These are phyloP conservation scores for Aeoliscus strigatus DNA, from an alignment of 2,797 vertebrate species.

Conservation along the genomic window DNA sequence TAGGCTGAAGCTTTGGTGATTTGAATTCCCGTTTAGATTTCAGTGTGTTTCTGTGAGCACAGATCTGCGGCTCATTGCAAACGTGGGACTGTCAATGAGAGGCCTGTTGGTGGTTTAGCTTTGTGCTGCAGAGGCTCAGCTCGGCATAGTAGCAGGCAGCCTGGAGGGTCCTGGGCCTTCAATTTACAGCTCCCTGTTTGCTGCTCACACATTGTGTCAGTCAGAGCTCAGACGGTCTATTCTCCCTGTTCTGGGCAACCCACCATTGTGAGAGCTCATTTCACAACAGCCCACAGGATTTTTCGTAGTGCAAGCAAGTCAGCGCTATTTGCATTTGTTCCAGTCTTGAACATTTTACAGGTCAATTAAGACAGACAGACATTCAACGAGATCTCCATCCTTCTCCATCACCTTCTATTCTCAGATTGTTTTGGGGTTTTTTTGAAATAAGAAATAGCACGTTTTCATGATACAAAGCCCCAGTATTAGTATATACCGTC, in stretches of 20 bases:
- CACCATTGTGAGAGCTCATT: constrained; percentile 78
- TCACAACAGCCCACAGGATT: constrained; percentile 82
- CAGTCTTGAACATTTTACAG: constrained; percentile 87
- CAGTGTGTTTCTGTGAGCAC: background rate
- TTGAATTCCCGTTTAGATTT: background rate
- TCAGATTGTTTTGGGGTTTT: constrained; percentile 19
- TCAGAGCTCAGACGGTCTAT: constrained; percentile 68
- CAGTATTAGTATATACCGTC: too few relatives aligned
- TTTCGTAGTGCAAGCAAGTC: constrained; percentile 78
- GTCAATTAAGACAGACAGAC: constrained; percentile 75
- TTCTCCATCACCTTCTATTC: constrained; percentile 27
- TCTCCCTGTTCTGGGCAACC: constrained; percentile 68
- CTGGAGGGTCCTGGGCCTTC: constrained; percentile 45
- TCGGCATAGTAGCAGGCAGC: constrained; percentile 29
- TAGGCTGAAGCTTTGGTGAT: too few relatives aligned
- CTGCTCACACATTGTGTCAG: constrained; percentile 65
- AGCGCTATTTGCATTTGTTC: constrained; percentile 87
- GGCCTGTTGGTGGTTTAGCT: constrained; percentile 10
- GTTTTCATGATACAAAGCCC: too few relatives aligned
- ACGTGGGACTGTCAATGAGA: constrained; percentile 1
- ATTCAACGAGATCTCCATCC: constrained; percentile 30
- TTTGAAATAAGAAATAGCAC: too few relatives aligned
- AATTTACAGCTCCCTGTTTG: constrained; percentile 43
- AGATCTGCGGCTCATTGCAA: background rate
- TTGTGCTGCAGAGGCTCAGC: constrained; percentile 25